Conservation (phyloP, 2,797 vertebrate species). For the Hypotaenidia philippensis region DNA sequence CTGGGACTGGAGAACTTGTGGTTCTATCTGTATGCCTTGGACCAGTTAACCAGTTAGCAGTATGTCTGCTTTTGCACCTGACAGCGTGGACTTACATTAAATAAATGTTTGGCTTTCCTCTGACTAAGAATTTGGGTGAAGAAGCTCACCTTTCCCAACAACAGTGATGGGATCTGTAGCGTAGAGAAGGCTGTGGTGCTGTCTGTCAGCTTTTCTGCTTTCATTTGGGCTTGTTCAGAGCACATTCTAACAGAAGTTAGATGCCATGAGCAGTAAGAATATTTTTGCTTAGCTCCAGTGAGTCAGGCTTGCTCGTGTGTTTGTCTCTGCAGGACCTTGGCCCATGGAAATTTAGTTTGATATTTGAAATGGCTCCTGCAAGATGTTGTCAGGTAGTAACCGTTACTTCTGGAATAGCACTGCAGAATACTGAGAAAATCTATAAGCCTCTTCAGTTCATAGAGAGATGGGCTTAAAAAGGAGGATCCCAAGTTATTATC, state of each 20-base stretch:
- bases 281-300: background rate
- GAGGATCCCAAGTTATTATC: background rate
- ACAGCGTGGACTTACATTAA: accelerated
- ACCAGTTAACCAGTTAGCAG: background rate
- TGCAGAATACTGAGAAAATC: constrained; percentile 12
- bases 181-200: background rate
- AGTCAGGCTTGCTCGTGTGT: background rate
- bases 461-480: constrained; percentile 3
- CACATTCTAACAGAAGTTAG: background rate
- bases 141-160: background rate
- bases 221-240: background rate
- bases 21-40: background rate
- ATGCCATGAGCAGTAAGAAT: background rate
- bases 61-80: background rate
- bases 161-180: background rate
- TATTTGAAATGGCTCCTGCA: constrained; percentile 41
- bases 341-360: background rate
- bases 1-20: background rate
- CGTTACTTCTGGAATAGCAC: background rate
- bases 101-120: background rate
- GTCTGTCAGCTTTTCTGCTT: background rate
- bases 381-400: background rate
- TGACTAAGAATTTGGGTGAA: background rate
- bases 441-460: constrained; percentile 52
- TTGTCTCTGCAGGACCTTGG: background rate